Base-by-base conservation (phyloP, 2,113 vertebrate species). In the Empidonax alnorum region DNA sequence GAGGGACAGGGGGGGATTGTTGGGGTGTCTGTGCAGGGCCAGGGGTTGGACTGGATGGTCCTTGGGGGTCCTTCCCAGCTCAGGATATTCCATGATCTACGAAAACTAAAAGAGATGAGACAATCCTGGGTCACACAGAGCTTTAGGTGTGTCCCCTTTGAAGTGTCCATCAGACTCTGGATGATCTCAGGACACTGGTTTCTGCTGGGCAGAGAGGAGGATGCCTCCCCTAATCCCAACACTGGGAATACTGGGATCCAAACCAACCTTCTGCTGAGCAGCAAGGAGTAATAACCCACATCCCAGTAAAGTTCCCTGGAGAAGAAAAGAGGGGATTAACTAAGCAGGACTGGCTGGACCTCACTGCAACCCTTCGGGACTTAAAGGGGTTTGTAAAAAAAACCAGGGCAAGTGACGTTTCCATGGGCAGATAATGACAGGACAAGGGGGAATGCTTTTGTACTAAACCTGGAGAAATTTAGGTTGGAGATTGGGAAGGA, bases 41-140 rank as follows among this genome's bases (percentile, higher is more conserved):
- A 59, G 58, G 56, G 22, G 14, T 59, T 23, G 22, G 33, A 5
- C 12, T 58, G 21, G 33, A n/a, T 22, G 33, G 4, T 58, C 56
- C 21, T 23, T 35, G 33, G 8, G 56, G 56, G 3, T 58, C 14
- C 22, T n/a, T 59, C 22, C 55, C 55, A 58, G 11, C 21, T 58
- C 21, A 35, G 56, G n/a, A 35, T 35, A 35, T 59, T 25, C 56
- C 23, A 15, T 35, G 56, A 35, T 16, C 22, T 59, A 7, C 24
- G n/a, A 62, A 77, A 56, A 13, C 52, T 7, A 3, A 1, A 8
- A 53, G 46, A 35, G 46, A 22, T 31, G 79, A 68, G 79, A 23
- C 0, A 17, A 19, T 79, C n/a, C 62, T 31, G 31, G 28, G 27
- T 47, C 1, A 1, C 12, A 1, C 56, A 19, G 33, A 42, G 44